Conservation (phyloP, 2,797 vertebrate species). For the Ctenochaetus hawaiiensis region DNA sequence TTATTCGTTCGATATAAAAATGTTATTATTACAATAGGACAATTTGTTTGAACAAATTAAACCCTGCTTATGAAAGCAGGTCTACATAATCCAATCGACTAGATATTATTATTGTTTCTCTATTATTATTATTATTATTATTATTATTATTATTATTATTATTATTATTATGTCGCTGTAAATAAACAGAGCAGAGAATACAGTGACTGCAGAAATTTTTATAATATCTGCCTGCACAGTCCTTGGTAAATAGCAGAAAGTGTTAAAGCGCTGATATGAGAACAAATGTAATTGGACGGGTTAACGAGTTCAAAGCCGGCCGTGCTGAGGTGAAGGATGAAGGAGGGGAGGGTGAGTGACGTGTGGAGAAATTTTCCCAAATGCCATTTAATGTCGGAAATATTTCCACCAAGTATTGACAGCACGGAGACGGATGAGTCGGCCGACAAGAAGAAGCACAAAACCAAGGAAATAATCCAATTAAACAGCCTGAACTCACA, state of each 20-base stretch:
- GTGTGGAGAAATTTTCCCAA: slow-evolving; percentile 77
- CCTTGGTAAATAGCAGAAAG: slow-evolving; percentile 7
- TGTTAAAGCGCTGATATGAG: slow-evolving; percentile 27
- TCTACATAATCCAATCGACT: neutral
- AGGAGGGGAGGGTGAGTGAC: slow-evolving; percentile 59
- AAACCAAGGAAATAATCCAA: slow-evolving; percentile 55
- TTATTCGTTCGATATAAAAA: slow-evolving; percentile 37
- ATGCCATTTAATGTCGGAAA: slow-evolving; percentile 84
- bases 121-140: neutral
- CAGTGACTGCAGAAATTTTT: neutral
- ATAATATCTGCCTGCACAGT: neutral
- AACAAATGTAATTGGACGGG: slow-evolving; percentile 51
- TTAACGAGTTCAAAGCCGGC: slow-evolving; percentile 53
- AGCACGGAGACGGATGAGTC: slow-evolving; percentile 66
- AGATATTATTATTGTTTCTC: neutral
- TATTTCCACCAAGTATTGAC: slow-evolving; percentile 80
- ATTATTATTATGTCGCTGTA: neutral
- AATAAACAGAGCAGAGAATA: neutral
- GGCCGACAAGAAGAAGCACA: slow-evolving; percentile 46
- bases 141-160: neutral
- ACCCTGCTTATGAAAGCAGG: neutral
- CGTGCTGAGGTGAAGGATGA: slow-evolving; percentile 47
- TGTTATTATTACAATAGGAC: neutral
- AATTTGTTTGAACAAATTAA: neutral
- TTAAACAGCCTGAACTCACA: slow-evolving; percentile 44